These are phyloP conservation scores for Drosophila kanapiae DNA, from an alignment of 1,140 invertebrate genomes.

Conservation along the genomic window DNA sequence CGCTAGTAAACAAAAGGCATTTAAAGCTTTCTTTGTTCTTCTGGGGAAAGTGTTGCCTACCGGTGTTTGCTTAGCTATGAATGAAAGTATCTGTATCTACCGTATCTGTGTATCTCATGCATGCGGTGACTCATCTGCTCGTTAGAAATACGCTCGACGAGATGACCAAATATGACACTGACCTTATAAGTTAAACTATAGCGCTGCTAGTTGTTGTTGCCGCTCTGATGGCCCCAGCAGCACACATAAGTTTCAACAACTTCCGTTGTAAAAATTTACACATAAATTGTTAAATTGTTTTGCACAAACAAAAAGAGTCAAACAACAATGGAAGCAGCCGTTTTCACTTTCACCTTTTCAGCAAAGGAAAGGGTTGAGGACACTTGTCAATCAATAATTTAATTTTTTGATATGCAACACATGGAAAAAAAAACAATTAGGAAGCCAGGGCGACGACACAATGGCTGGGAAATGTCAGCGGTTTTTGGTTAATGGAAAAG, in stretches of 20 bases:
- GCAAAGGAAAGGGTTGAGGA: constrained; percentile 23
- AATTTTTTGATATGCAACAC: constrained; percentile 31
- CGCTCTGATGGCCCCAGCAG: constrained; percentile 27
- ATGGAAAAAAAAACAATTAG: constrained; percentile 10
- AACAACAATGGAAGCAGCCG: constrained; percentile 24
- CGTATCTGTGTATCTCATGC: constrained; percentile 5
- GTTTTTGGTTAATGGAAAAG: neutral
- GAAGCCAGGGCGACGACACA: neutral
- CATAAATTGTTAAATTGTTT: constrained; percentile 55
- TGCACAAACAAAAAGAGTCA: constrained; percentile 41
- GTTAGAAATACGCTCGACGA: constrained; percentile 17
- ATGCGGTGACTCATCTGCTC: constrained; percentile 24
- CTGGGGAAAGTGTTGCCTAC: constrained; percentile 10
- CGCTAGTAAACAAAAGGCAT: constrained; percentile 1
- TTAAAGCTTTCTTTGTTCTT: constrained; percentile 11
- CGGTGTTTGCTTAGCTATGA: neutral
- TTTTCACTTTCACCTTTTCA: constrained; percentile 71
- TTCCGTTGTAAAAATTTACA: constrained; percentile 66
- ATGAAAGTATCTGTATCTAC: constrained; percentile 13
- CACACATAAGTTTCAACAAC: constrained; percentile 63
- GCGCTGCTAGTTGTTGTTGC: constrained; percentile 5
- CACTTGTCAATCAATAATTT: constrained; percentile 66
- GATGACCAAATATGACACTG: constrained; percentile 71
- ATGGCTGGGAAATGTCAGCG: constrained; percentile 14
- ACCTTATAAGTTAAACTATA: constrained; percentile 64